phyloP scores from a whole-genome alignment of 2,888 invertebrate species.

The Cataglyphis albicans region DNA sequence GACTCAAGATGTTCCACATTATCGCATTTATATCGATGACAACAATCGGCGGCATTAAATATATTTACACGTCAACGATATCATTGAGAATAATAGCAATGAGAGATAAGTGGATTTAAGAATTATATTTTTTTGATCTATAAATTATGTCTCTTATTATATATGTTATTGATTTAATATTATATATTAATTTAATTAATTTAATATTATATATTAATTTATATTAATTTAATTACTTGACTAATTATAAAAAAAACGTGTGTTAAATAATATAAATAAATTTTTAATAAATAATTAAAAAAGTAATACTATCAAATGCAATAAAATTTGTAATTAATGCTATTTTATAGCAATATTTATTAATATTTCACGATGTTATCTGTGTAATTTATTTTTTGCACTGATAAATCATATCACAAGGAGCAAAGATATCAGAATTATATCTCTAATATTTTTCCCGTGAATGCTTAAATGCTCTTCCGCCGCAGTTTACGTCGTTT shows the following conservation, averaged over 20 bases:
- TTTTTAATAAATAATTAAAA: background rate
- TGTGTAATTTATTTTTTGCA: background rate
- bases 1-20: background rate
- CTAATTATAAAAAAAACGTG: background rate
- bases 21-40: background rate
- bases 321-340: background rate
- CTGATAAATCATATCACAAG: background rate
- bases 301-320: background rate
- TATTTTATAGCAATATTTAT: background rate
- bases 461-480: constrained; percentile 23
- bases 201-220: background rate
- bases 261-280: background rate
- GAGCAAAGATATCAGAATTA: background rate
- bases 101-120: background rate
- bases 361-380: background rate
- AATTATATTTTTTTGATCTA: background rate
- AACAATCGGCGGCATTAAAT: background rate
- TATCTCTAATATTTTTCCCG: constrained; percentile 7
- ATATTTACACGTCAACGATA: background rate
- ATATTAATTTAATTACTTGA: background rate
- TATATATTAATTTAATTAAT: too few relatives aligned
- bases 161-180: too few relatives aligned
- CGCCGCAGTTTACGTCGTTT: constrained; percentile 29
- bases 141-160: background rate
- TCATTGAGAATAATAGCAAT: background rate